These are phyloP conservation scores for Thalpophila matura DNA, from an alignment of 2,888 invertebrate genomes.

Conservation along the genomic window DNA sequence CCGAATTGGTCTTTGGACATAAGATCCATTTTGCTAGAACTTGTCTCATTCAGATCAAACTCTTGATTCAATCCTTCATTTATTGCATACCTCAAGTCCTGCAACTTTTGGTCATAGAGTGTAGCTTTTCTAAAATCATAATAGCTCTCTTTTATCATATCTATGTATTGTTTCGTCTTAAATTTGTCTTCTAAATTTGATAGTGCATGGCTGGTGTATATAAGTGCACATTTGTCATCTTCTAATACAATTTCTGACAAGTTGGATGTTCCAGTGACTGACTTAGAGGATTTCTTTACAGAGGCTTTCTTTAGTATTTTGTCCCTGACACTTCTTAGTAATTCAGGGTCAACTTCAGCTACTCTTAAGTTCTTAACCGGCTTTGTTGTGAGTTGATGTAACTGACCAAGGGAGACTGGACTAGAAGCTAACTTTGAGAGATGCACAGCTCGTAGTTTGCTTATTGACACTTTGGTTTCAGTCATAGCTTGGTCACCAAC, in stretches of 20 bases:
- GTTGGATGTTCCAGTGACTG: constrained; percentile 14
- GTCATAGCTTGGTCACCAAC: constrained; percentile 92
- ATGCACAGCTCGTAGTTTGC: constrained; percentile 92
- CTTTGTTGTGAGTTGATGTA: constrained; percentile 89
- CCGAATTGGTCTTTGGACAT: constrained; percentile 53
- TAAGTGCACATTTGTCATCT: constrained; percentile 85
- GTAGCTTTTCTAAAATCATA: constrained; percentile 87
- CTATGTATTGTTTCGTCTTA: constrained; percentile 80
- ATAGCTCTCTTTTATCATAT: constrained; percentile 86
- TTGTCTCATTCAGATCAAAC: constrained; percentile 71
- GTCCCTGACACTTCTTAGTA: constrained; percentile 83
- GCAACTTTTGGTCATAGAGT: constrained; percentile 84
- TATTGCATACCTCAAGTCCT: constrained; percentile 86
- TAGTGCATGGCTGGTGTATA: constrained; percentile 81
- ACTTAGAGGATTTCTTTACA: constrained; percentile 56
- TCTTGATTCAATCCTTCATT: constrained; percentile 87
- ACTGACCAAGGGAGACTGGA: constrained; percentile 90
- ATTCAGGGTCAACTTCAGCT: constrained; percentile 82
- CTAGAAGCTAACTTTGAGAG: constrained; percentile 92
- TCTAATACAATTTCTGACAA: constrained; percentile 71
- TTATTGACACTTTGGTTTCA: constrained; percentile 93
- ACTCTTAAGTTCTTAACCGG: constrained; percentile 69
- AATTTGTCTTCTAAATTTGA: constrained; percentile 77
- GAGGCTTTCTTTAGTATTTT: constrained; percentile 79
- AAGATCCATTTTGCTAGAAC: constrained; percentile 30